These are phyloP conservation scores for Rhodinocichla rosea DNA, from an alignment of 2,113 vertebrate genomes.

Conservation along the genomic window DNA sequence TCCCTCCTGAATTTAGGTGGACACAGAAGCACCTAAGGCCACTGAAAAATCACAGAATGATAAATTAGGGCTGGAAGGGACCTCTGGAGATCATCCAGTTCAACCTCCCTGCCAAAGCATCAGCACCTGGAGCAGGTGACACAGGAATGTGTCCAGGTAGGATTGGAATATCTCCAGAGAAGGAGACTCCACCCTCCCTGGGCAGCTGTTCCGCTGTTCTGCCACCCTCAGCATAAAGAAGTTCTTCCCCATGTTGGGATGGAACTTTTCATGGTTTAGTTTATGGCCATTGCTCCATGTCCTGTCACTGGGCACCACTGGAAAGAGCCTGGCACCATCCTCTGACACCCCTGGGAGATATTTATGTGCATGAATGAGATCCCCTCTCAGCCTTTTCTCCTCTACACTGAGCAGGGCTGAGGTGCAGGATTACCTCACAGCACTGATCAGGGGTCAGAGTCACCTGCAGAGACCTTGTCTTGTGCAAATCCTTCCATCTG, in stretches of 20 bases:
- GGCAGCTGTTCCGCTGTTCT: not conserved
- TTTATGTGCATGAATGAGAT: not conserved
- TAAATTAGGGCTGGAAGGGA: not conserved
- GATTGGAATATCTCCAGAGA: not conserved
- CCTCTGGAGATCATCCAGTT: not conserved
- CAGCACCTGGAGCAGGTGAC: not conserved
- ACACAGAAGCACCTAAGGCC: not conserved
- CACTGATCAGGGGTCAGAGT: not conserved
- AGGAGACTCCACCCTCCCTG: not conserved
- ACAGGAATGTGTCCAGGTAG: not conserved
- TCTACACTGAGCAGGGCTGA: not conserved
- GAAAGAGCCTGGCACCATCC: not conserved
- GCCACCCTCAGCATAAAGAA: not conserved
- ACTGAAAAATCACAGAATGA: not conserved
- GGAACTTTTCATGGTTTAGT: not conserved
- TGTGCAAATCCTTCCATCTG: fast-evolving
- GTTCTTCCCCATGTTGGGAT: not conserved
- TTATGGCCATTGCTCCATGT: not conserved
- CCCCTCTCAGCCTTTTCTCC: not conserved
- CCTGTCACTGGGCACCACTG: not conserved
- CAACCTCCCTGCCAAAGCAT: not conserved
- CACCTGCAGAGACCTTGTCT: not conserved
- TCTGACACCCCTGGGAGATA: not conserved
- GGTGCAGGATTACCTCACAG: fast-evolving
- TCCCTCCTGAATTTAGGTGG: not conserved